Evolutionary conservation across 2,113 vertebrate genomes (phyloP).

Genomic region (Typhlomys cinereus): DNA sequence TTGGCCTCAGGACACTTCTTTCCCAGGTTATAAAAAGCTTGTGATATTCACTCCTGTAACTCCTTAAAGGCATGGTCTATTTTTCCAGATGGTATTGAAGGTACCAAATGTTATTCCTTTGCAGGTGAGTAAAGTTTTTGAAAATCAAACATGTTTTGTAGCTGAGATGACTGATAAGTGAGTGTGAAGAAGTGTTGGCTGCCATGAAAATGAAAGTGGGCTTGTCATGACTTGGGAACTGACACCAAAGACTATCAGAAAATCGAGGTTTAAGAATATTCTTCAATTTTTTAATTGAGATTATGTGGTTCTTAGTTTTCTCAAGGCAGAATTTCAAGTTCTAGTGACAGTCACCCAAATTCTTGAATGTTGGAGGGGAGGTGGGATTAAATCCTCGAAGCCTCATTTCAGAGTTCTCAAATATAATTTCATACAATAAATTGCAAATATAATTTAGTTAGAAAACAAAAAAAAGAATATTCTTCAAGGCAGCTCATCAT

Average conservation of each 20-base stretch:
- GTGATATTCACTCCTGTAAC: background rate
- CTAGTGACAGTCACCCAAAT: background rate
- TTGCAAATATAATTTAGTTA: too few relatives aligned
- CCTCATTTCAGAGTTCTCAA: background rate
- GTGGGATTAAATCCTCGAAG: background rate
- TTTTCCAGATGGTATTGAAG: background rate
- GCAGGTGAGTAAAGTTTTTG: background rate
- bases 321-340: constrained; percentile 2
- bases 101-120: background rate
- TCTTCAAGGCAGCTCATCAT: background rate
- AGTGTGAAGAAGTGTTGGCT: background rate
- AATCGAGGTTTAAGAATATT: constrained; percentile 1
- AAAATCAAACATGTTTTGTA: constrained; percentile 25
- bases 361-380: background rate
- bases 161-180: background rate
- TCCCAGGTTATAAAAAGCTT: background rate
- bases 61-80: background rate
- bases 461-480: background rate
- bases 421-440: background rate
- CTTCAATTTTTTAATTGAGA: background rate
- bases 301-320: background rate
- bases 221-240: background rate
- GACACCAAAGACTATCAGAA: background rate
- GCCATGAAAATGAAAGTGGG: background rate
- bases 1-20: background rate